Conservation (phyloP, 2,888 invertebrate genomes). For the Dicycla oo region DNA sequence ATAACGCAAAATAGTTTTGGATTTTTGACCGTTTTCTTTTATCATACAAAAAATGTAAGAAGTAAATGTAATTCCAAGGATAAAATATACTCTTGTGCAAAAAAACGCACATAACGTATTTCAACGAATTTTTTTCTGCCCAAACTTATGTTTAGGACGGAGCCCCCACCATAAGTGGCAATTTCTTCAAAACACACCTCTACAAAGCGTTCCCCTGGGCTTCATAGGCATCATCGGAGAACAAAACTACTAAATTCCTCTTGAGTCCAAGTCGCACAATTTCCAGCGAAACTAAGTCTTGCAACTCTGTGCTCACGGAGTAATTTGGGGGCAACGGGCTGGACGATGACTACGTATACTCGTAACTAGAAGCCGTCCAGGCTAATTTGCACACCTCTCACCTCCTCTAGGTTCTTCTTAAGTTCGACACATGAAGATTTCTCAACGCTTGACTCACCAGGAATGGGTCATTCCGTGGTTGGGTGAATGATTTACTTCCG, state of each 20-base stretch:
- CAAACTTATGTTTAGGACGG: no score
- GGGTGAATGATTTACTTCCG: not conserved
- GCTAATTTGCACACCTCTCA: not conserved
- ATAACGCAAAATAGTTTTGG: no score
- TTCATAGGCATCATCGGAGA: not conserved
- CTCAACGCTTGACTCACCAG: not conserved
- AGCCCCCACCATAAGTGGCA: not conserved
- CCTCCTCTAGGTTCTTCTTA: not conserved
- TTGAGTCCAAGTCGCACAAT: not conserved
- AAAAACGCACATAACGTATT: no score
- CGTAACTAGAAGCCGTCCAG: no score
- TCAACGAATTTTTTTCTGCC: no score
- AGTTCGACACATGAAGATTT: not conserved
- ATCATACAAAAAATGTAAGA: no score
- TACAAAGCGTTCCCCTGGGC: no score
- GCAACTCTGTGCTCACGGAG: no score
- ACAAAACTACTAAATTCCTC: not conserved
- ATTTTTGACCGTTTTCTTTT: no score
- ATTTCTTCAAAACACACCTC: not conserved
- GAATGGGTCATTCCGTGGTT: not conserved
- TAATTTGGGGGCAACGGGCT: no score
- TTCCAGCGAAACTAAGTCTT: not conserved
- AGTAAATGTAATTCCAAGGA: no score
- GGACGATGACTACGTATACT: not conserved
- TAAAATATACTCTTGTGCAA: no score